Conservation (phyloP, 2,888 invertebrate species). For the Tinea semifulvella region DNA sequence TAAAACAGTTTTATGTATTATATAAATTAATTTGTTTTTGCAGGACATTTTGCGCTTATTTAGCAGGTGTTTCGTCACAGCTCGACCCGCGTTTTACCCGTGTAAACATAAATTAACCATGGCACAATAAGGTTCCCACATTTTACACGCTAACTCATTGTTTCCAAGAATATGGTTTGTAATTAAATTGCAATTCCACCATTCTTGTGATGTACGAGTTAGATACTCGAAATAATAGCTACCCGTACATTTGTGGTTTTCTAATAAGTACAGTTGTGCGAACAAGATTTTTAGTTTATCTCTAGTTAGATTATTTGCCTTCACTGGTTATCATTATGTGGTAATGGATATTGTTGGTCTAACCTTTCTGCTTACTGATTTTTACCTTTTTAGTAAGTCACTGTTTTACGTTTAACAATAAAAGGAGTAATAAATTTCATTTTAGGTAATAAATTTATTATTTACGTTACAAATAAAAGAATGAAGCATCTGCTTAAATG, state of each 20-base stretch:
- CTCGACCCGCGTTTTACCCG: not conserved
- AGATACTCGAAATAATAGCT: no score
- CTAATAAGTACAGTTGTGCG: no score
- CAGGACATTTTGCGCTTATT: constrained; percentile 6
- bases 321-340: constrained; percentile 9
- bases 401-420: constrained; percentile 1
- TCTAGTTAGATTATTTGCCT: no score
- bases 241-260: no score
- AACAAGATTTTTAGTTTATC: no score
- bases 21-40: constrained; percentile 1
- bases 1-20: not conserved
- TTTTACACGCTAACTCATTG: constrained; percentile 6
- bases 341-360: constrained; percentile 5
- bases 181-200: no score
- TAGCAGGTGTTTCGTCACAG: constrained; percentile 13
- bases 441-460: no score
- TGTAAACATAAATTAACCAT: constrained; percentile 9
- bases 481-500: no score
- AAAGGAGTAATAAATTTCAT: no score
- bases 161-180: no score
- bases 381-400: not conserved
- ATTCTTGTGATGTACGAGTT: no score
- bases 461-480: no score
- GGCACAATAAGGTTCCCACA: constrained; percentile 1
- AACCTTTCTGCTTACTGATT: constrained; percentile 10